Base-by-base conservation (phyloP, 1,140 invertebrate genomes). In the Anastrepha obliqua region DNA sequence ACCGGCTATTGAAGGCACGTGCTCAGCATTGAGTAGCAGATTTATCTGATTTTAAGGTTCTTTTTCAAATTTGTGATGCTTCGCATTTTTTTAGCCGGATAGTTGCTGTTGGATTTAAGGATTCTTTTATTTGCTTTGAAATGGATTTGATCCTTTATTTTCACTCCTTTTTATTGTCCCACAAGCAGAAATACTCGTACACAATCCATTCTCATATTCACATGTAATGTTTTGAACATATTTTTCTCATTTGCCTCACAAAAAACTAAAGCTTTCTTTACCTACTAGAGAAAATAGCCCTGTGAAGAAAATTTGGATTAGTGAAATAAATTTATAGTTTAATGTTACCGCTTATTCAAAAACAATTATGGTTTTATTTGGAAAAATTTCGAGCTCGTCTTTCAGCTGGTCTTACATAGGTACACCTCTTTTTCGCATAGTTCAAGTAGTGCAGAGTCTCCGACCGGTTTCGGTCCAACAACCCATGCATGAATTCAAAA, bases 1-100 rank as follows among this genome's bases (percentile, higher is more conserved):
- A 15, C 74, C 47, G 17, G 47, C 20, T 81, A 81, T 55, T 11
- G 74, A 20, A 55, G 74, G 20, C 74, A 81, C 74, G 74, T 81
- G 74, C 74, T 81, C 51, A 11, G n/a, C 74, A 81, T 81, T 55
- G 13, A 13, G 2, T 55, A 81, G 42, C 70, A 47, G n/a, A 13
- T 29, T 78, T 78, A 13, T 55, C 55, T 11, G 44, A 8, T 17
- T 55, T 55, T 55, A 47, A 2, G 47, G 7, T 20, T 3, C 6
- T 81, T 81, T 55, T 55, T 81, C 47, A 81, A 81, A 55, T 81
- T 81, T 55, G 47, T 42, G 17, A 11, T n/a, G 74, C 5, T 81
- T 51, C n/a, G 17, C 8, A 55, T 55, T 81, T 58, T 81, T 55
- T 29, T 15, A 20, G 11, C 17, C 47, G 74, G 17, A n/a, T 81